Evolutionary conservation across 2,797 vertebrate species (phyloP).

Genomic region (Synanceia verrucosa): DNA sequence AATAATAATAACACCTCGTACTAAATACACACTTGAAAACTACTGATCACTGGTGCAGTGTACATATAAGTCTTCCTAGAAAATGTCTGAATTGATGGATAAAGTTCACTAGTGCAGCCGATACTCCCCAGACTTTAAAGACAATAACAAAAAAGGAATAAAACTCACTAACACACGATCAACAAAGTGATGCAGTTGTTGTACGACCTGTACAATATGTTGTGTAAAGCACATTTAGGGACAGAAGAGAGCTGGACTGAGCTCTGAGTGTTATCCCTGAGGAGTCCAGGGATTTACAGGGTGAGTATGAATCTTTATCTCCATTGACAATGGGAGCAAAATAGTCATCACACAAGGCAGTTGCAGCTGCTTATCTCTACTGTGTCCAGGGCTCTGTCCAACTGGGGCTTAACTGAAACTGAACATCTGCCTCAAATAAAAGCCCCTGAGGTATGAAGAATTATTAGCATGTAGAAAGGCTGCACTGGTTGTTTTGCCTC

Average conservation of each 20-base stretch:
- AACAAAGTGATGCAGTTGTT: background rate
- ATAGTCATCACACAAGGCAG: conserved; percentile 44
- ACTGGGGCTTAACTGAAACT: conserved; percentile 53
- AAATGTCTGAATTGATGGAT: background rate
- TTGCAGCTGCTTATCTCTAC: conserved; percentile 60
- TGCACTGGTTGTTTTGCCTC: no score
- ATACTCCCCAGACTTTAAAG: background rate
- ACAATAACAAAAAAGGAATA: background rate
- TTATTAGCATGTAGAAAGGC: no score
- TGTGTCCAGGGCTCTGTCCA: conserved; percentile 38
- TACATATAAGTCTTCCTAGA: background rate
- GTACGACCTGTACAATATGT: background rate
- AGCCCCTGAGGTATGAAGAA: conserved; percentile 7
- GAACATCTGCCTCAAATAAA: conserved; percentile 65
- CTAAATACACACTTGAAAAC: no score
- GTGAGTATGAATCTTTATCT: conserved; percentile 52
- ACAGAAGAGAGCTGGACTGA: conserved; percentile 40
- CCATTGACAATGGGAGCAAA: conserved; percentile 59
- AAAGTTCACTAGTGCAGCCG: background rate
- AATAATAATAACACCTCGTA: no score
- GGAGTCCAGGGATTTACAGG: conserved; percentile 36
- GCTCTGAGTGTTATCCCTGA: background rate
- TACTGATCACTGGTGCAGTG: background rate
- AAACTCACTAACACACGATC: background rate
- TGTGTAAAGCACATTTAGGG: conserved; percentile 33